A percentile compares a stretch with the other conserved stretches of the same genome.
These are phyloP conservation scores for Pimpla rufipes DNA, from an alignment of 2,888 invertebrate species.

Conservation along the genomic window DNA sequence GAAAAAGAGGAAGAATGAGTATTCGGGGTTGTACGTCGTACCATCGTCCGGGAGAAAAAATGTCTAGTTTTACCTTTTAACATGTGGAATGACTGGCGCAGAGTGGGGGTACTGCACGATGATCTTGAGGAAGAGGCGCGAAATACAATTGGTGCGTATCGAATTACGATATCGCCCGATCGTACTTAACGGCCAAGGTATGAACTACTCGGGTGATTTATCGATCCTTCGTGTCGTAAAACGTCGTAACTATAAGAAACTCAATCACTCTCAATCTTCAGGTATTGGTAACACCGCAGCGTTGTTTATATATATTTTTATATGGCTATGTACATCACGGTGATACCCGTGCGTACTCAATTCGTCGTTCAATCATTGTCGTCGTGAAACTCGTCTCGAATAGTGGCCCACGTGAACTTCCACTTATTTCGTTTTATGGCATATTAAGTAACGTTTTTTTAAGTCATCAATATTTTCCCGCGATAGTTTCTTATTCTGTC, in stretches of 20 bases:
- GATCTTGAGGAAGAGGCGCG: no score
- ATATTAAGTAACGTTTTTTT: neutral
- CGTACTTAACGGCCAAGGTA: conserved; percentile 1
- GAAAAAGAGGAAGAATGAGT: no score
- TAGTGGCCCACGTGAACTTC: neutral
- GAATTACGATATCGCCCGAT: neutral
- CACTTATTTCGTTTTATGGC: conserved; percentile 6
- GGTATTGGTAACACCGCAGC: conserved; percentile 4
- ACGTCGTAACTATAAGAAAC: conserved; percentile 35
- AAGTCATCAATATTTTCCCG: neutral
- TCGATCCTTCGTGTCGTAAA: conserved; percentile 31
- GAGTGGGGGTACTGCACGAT: no score
- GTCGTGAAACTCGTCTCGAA: neutral
- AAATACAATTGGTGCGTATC: neutral
- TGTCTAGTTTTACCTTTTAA: no score
- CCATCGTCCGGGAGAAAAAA: no score
- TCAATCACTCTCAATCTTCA: conserved; percentile 55
- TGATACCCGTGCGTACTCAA: conserved; percentile 14
- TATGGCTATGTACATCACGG: neutral
- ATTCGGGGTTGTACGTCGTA: no score
- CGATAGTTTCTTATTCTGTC: neutral
- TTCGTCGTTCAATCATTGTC: conserved; percentile 33
- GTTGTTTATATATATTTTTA: neutral
- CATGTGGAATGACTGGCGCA: no score
- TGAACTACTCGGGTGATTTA: neutral